Percentiles rank a stretch among this genome's conserved stretches.
Conservation (phyloP, 2,797 vertebrate species). For the Tamandua tetradactyla region DNA sequence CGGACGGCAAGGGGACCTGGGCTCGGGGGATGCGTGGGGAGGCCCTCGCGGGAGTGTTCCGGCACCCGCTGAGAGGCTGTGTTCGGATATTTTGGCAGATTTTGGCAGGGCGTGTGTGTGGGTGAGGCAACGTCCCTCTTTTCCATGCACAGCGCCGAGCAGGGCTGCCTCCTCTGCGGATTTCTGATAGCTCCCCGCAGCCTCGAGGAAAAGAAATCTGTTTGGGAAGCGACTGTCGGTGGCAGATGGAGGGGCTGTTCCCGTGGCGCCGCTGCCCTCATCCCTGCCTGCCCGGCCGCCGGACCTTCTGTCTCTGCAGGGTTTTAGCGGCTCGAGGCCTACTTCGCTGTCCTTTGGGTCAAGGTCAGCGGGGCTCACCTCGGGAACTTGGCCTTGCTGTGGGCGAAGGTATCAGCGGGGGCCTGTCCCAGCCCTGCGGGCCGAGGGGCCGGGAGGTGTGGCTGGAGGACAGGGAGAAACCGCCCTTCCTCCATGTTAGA, state of each 20-base stretch:
- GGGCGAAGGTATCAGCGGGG: not conserved
- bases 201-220: not conserved
- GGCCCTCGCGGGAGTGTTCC: not conserved
- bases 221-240: not conserved
- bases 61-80: too few species aligned
- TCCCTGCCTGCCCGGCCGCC: not conserved
- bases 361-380: not conserved
- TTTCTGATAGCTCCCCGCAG: not conserved
- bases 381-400: not conserved
- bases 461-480: not conserved
- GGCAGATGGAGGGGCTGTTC: not conserved
- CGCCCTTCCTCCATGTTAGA: not conserved
- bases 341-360: not conserved
- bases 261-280: not conserved
- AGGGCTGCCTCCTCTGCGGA: not conserved
- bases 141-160: not conserved
- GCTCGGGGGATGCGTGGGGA: too few species aligned
- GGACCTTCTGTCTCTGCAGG: not conserved
- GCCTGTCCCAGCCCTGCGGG: not conserved
- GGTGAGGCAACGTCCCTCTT: not conserved
- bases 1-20: too few species aligned
- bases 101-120: not conserved
- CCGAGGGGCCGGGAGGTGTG: not conserved
- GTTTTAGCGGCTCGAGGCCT: not conserved
- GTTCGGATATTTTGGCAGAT: not conserved